phyloP scores from a whole-genome alignment of 2,888 invertebrate species.

The Drosophila barbarae region DNA sequence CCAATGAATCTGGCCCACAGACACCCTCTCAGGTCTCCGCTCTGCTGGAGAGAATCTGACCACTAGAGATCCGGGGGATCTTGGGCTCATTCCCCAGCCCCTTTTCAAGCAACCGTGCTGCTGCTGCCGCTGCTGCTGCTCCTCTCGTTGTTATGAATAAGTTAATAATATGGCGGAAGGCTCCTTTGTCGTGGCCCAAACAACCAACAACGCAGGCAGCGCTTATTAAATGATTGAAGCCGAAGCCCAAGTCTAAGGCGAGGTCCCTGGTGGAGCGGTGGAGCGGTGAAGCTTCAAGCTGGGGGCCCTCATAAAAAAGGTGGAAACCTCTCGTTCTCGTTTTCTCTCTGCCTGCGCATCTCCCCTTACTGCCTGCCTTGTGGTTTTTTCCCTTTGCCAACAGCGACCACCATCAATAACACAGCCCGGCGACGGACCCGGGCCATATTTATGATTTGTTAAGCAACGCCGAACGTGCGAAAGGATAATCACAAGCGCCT shows the following conservation, averaged over 20 bases:
- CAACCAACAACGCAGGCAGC: constrained; percentile 47
- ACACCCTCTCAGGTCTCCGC: neutral
- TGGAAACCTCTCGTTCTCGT: constrained; percentile 56
- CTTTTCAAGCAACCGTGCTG: neutral
- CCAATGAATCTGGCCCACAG: neutral
- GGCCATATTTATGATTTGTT: constrained; percentile 72
- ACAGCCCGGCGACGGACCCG: constrained; percentile 43
- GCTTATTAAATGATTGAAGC: constrained; percentile 75
- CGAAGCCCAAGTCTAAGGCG: neutral
- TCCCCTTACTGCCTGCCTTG: neutral
- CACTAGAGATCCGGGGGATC: neutral
- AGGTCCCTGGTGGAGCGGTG: constrained; percentile 2
- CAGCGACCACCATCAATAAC: constrained; percentile 71
- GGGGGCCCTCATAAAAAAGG: constrained; percentile 62
- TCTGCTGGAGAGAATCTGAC: neutral
- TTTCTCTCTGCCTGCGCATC: neutral
- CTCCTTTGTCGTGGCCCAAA: constrained; percentile 72
- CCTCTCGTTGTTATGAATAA: constrained; percentile 79
- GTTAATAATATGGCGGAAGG: constrained; percentile 80
- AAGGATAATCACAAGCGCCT: constrained; percentile 77
- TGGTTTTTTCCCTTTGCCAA: constrained; percentile 16
- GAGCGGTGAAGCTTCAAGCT: constrained; percentile 21
- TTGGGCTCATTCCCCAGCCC: neutral
- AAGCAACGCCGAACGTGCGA: constrained; percentile 77
- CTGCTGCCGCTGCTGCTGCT: neutral